Evolutionary conservation across 2,888 invertebrate species (phyloP).

Genomic region (Heliconius hortense): DNA sequence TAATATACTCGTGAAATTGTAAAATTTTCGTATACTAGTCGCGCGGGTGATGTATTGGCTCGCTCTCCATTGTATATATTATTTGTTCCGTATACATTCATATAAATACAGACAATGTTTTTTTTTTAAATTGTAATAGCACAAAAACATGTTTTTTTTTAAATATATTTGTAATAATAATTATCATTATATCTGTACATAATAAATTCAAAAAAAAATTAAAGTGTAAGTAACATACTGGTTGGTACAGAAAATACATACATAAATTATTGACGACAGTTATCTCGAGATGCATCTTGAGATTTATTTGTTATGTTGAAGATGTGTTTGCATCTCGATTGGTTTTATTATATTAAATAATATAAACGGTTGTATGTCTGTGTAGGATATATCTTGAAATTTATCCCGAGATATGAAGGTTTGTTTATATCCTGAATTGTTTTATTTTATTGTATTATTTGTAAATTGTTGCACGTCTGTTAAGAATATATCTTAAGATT

Average conservation of each 20-base stretch:
- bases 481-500: neutral
- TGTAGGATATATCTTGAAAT: neutral
- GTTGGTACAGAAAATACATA: neutral
- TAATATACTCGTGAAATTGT: neutral
- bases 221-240: neutral
- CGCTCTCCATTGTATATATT: constrained; percentile 17
- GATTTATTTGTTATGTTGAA: neutral
- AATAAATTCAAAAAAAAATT: neutral
- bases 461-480: neutral
- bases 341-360: neutral
- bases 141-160: neutral
- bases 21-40: neutral
- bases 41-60: neutral
- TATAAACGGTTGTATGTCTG: neutral
- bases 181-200: neutral
- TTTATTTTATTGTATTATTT: neutral
- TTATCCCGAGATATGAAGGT: neutral
- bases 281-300: neutral
- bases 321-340: neutral
- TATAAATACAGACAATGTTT: neutral
- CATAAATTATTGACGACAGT: neutral
- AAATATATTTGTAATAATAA: neutral
- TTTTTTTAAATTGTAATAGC: neutral
- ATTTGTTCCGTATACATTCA: neutral
- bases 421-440: neutral